Percentiles rank a stretch among this genome's conserved stretches.
phyloP scores from a whole-genome alignment of 2,113 vertebrate species.

The Melanocharis versteri region DNA sequence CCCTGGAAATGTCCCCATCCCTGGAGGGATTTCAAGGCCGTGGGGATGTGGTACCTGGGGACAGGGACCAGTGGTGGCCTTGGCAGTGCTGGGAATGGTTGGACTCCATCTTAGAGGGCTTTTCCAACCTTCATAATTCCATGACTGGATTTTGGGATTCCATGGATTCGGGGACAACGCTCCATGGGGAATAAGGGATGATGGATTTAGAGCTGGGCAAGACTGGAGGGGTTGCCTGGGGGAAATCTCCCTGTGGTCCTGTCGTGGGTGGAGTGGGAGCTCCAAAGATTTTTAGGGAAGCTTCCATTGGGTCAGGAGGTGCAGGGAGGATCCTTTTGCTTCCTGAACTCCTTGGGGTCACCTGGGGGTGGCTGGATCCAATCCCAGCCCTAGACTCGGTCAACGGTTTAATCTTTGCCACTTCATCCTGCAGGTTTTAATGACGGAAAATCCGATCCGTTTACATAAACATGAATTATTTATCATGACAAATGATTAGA shows the following conservation, averaged over 20 bases:
- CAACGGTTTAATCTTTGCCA: rapidly evolving
- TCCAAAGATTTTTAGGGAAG: not conserved
- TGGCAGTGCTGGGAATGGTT: not conserved
- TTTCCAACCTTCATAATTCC: not conserved
- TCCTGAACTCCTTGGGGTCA: not conserved
- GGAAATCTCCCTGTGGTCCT: not conserved
- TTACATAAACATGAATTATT: not conserved
- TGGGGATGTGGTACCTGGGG: not conserved
- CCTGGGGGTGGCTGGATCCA: not conserved
- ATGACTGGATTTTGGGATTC: not conserved
- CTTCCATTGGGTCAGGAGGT: not conserved
- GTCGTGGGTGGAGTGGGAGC: rapidly evolving
- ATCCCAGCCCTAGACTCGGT: not conserved
- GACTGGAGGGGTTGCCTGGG: not conserved
- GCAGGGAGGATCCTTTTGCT: not conserved
- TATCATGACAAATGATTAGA: not conserved
- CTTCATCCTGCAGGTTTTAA: not conserved
- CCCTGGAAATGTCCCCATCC: not conserved
- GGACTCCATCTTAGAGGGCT: not conserved
- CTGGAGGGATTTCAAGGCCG: not conserved
- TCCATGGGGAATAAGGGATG: not conserved
- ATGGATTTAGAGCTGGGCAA: not conserved
- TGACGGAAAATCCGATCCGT: rapidly evolving
- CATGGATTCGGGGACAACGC: rapidly evolving
- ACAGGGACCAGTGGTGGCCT: not conserved